Evolutionary conservation across 2,113 vertebrate species (phyloP), one percentile per base, ranked within the genome.

Genomic region (Thalassarche chlororhynchos): DNA sequence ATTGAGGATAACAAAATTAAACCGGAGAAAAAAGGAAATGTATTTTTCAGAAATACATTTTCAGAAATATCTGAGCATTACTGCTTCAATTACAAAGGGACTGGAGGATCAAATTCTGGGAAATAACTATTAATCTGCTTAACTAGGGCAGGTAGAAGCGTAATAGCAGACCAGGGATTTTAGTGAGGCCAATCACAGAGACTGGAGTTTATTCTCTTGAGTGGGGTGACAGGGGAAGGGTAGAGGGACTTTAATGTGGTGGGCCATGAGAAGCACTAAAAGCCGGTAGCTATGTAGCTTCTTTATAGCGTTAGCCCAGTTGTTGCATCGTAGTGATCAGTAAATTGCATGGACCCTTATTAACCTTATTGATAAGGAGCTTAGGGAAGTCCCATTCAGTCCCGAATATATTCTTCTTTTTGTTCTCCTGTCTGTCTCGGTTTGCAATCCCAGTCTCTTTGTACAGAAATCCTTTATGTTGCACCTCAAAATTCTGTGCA

Each of bases 341-440:
- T 98, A 98, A 98, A 98, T 98, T 98, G 98, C 98, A 98, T 91
- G 97, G 98, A 98, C 98, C 98, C 98, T 98, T 98, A 98, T 99
- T 98, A 98, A 98, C 98, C 98, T 98, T 98, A 98, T 98, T 98
- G 98, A 98, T 98, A 98, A 98, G 98, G 98, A 98, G 98, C 98
- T 99, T 98, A 98, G 97, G 96, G 93, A 97, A 98, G 97, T 97
- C 94, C 98, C 97, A 98, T 98, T 98, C 98, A 98, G 95, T 55
- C 93, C 52, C 18, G 95, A 93, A 96, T 97, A 97, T 97, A 98
- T 97, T 96, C 96, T 93, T 93, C 92, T 97, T 98, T 98, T 98
- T 98, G 97, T 98, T 98, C 98, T 97, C 97, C 92, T 96, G 96
- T 96, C 97, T 97, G 93, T 95, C 98, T 98, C 86, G 0, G 52